A percentile compares a stretch with the other conserved stretches of the same genome.
Evolutionary conservation across 2,113 vertebrate species (phyloP).

Genomic region (Todiramphus chloris): DNA sequence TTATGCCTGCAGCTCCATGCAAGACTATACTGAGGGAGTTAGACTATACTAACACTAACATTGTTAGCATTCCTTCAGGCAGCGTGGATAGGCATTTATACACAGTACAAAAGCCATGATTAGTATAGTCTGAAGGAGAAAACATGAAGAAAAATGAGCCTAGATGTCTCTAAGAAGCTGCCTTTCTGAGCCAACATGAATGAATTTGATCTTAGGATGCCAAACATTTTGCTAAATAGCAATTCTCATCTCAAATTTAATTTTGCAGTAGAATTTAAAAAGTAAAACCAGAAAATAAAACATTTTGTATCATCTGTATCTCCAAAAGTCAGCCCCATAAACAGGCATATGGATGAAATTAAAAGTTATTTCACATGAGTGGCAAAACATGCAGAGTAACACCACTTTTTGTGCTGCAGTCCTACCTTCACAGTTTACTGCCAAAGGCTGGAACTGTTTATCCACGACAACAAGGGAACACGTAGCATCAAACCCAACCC

Average conservation of each 20-base stretch:
- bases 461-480: slow-evolving; percentile 95
- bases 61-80: slow-evolving; percentile 4
- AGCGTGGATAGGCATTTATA: neutral
- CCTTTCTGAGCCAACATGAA: neutral
- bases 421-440: slow-evolving; percentile 86
- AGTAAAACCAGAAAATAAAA: neutral
- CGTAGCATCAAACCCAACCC: slow-evolving; percentile 93
- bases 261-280: neutral
- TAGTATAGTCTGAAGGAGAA: neutral
- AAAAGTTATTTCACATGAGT: neutral
- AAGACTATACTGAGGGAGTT: neutral
- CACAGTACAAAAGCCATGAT: neutral
- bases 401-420: neutral
- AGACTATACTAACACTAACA: neutral
- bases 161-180: neutral
- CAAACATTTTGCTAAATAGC: neutral
- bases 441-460: slow-evolving; percentile 81
- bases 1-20: neutral
- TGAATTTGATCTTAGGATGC: neutral
- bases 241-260: neutral
- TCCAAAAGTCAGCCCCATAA: neutral
- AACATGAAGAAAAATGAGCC: neutral
- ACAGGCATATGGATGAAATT: neutral
- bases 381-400: neutral
- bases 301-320: neutral